Base-by-base conservation (phyloP, 2,888 invertebrate species). In the Chloroclysta siterata region DNA sequence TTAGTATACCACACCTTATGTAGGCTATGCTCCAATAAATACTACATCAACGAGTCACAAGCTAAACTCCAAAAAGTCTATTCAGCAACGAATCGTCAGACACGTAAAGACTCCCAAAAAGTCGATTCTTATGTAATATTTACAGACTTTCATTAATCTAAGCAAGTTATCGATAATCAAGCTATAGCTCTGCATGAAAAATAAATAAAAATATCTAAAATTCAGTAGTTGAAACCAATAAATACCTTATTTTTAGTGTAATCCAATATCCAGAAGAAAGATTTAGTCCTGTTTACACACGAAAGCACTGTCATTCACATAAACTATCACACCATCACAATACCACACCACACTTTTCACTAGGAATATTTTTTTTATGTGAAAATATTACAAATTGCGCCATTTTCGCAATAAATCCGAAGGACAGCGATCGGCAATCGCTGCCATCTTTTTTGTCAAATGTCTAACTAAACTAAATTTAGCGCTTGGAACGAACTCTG, bases 401-500 rank as follows among this genome's bases (percentile, higher is more conserved):
- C 93, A 93, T 93, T 93, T 90, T 93, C 83, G 87, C 89, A 89
- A 85, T 87, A 90, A 87, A 87, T 80, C 84, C 89, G 87, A 89
- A 84, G 87, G 85, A 89, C 92, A 87, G 90, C 89, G 87, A 88
- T 88, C 91, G 87, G 88, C 92, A 83, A 81, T 87, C 91, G 91
- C 91, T 92, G 92, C 93, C 93, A 93, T 93, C 92, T 93, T 93
- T 93, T 92, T 91, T 92, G 91, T 92, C 93, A 93, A 92, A 93
- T 90, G 89, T 90, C 90, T 92, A 88, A 44, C 44, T 44, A 90
- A 88, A 90, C 93, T 92, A 93, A 91, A 87, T 90, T 90, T 93
- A 93, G 89, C 88, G 91, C 88, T 88, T 84, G 79, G 83, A 87
- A 93, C 92, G 93, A 92, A 93, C 93, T 93, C 93, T 93, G 87